These are phyloP conservation scores for Nestor notabilis DNA, from an alignment of 2,113 vertebrate species.

Conservation along the genomic window DNA sequence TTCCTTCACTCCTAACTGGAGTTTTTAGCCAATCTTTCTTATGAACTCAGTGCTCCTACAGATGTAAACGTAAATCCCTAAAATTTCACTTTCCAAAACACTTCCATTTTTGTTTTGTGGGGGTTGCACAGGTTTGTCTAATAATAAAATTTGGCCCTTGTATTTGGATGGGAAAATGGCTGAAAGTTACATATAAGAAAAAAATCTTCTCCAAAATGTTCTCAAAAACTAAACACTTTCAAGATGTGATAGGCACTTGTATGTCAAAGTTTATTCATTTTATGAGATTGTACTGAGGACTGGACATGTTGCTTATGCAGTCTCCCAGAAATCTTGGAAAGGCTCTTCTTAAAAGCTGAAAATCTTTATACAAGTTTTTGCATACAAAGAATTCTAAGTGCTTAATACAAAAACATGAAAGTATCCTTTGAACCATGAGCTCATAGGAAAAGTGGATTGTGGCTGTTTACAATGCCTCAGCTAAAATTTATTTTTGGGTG, in stretches of 20 bases:
- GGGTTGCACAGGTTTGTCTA: background rate
- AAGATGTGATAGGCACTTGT: conserved; percentile 30
- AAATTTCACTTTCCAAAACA: background rate
- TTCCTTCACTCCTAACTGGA: background rate
- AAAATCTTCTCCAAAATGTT: background rate
- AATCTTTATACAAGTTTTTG: background rate
- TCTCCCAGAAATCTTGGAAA: conserved; percentile 41
- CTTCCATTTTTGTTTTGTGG: background rate
- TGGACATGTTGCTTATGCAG: background rate
- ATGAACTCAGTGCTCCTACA: background rate
- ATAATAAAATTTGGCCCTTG: background rate
- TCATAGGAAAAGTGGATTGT: background rate
- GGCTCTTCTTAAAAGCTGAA: background rate
- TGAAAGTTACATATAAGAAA: background rate
- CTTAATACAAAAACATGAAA: background rate
- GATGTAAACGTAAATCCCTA: background rate
- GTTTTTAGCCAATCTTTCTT: background rate
- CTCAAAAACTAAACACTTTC: conserved; percentile 22
- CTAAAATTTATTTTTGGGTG: background rate
- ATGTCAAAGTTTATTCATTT: conserved; percentile 36
- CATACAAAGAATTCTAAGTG: background rate
- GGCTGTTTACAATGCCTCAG: background rate
- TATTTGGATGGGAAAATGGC: background rate
- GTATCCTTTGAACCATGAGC: background rate
- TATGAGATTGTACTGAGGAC: background rate